phyloP scores from a whole-genome alignment of 2,888 invertebrate species.

The Clanis bilineata region DNA sequence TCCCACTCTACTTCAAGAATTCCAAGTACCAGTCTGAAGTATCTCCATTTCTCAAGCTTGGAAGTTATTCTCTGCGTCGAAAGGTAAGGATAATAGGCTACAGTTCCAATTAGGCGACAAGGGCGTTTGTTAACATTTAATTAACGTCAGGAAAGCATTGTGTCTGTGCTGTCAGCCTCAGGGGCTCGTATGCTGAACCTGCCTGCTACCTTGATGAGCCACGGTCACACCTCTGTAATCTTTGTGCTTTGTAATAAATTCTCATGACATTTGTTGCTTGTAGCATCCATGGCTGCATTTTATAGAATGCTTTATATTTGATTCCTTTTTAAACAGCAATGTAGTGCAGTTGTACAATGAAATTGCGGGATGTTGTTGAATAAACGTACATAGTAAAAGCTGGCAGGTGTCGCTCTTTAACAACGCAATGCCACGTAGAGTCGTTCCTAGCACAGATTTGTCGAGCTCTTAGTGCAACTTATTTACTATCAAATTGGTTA shows the following conservation, averaged over 20 bases:
- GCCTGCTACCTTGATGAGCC: conserved; percentile 46
- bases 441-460: conserved; percentile 49
- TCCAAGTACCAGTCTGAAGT: conserved; percentile 64
- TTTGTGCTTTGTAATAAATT: neutral
- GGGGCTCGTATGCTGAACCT: conserved; percentile 55
- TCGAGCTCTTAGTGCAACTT: conserved; percentile 48
- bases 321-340: neutral
- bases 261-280: conserved; percentile 17
- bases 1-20: conserved; percentile 57
- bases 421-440: conserved; percentile 45
- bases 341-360: neutral
- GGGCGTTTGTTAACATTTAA: conserved; percentile 83
- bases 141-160: conserved; percentile 79
- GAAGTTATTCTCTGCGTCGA: conserved; percentile 70
- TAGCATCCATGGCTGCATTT: conserved; percentile 20
- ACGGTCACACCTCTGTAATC: conserved; percentile 35
- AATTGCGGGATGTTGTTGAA: conserved; percentile 16
- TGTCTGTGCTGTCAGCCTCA: conserved; percentile 64
- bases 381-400: conserved; percentile 24
- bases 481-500: conserved; percentile 28
- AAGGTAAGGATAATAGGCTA: conserved; percentile 81
- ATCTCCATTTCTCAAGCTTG: conserved; percentile 57
- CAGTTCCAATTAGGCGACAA: conserved; percentile 81
- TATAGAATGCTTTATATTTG: neutral
- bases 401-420: conserved; percentile 59